Evolutionary conservation across 1,140 invertebrate species (phyloP), one percentile per base, ranked within the genome.

Genomic region (Cepaea nemoralis): DNA sequence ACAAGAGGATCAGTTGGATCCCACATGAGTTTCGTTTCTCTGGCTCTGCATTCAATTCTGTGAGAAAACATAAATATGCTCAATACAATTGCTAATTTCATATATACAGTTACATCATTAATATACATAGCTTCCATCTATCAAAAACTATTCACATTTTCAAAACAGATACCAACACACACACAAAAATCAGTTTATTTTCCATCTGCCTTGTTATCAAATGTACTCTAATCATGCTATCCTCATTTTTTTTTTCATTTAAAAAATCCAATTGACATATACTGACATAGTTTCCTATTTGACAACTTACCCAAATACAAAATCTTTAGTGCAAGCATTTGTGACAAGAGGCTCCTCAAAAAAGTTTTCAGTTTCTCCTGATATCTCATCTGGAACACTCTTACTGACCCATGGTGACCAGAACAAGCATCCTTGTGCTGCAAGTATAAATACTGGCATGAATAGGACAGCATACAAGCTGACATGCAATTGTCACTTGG

Each of bases 1-100:
- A 95, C 94, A 87, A 83, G 81, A 6, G 55, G 95, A 93, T 79
- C 91, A 10, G 48, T 73, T 31, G 69, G 50, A 33, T 81, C 70
- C 63, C 67, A 70, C 42, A 69, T 70, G 63, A 69, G 31, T 71
- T 35, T 59, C 22, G 63, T 73, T 5, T 5, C 31, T 42, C 39
- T 74, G 1, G 59, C 79, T 74, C 79, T 22, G 70, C 79, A 81
- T 24, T 74, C 79, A 63, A 74, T 12, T 24, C 69, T 73, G 35
- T 55, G n/a, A 55, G 50, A 55, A 10, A 19, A 19, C 2, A 66
- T n/a, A n/a, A n/a, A n/a, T n/a, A n/a, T n/a, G n/a, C n/a, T n/a
- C n/a, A n/a, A n/a, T n/a, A n/a, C n/a, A n/a, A 55, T 8, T 55
- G 8, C 19, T 1, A 55, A 22, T 22, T 55, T 14, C 16, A 55